These are phyloP conservation scores for Lepus townsendii DNA, from an alignment of 2,797 vertebrate species.

Conservation along the genomic window DNA sequence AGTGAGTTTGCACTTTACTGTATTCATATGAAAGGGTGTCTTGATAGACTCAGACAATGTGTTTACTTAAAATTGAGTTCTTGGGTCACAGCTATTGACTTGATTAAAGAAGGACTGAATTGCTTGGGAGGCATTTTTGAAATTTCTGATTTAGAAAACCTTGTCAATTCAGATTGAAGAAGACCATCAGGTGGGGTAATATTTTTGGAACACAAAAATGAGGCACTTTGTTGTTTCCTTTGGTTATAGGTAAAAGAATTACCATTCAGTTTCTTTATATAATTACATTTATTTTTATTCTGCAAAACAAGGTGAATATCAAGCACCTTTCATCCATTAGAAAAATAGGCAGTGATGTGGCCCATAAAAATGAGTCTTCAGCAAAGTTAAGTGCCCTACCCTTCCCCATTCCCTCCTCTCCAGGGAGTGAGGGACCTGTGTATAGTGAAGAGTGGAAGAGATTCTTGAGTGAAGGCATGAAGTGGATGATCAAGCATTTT, in stretches of 20 bases:
- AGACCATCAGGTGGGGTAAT: background rate
- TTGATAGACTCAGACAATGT: background rate
- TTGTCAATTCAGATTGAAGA: background rate
- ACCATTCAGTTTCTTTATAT: background rate
- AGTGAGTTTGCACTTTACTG: background rate
- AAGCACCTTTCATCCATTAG: background rate
- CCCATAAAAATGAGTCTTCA: background rate
- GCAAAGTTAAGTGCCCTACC: background rate
- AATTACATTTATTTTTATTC: background rate
- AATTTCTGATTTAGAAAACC: background rate
- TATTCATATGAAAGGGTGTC: background rate
- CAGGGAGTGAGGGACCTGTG: background rate
- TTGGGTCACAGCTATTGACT: background rate
- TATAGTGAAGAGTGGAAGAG: background rate
- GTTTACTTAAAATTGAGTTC: background rate
- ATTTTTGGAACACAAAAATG: background rate
- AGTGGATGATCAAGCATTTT: background rate
- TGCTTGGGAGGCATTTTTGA: background rate
- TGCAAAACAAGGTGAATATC: background rate
- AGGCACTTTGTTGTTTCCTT: background rate
- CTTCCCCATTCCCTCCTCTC: background rate
- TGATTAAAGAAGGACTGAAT: background rate
- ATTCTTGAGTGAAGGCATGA: background rate
- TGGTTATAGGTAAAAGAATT: background rate
- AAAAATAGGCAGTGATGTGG: background rate